Evolutionary conservation across 1,140 invertebrate genomes (phyloP), one percentile per base, ranked within the genome.

Genomic region (Neotoxoptera formosana): DNA sequence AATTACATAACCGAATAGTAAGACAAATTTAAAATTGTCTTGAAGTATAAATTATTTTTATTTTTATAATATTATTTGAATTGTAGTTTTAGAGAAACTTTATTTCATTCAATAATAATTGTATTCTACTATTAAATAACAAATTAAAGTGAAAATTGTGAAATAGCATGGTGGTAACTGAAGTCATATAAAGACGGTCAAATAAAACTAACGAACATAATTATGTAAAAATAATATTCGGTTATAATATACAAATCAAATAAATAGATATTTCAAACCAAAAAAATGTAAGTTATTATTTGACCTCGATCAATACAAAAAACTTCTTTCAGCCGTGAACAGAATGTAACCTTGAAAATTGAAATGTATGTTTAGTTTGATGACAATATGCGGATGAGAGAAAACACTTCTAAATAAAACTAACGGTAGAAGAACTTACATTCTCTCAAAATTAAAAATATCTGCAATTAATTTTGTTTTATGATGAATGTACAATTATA

Each of bases 201-300:
- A 76, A 76, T 76, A 76, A 76, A 76, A 76, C 30, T n/a, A 76
- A n/a, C 30, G 30, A 17, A 76, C 6, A 76, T 14, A n/a, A 76
- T 76, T 76, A 34, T n/a, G 60, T n/a, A 76, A 76, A 76, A 76
- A 76, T 67, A 67, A 76, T 76, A n/a, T 76, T 76, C 60, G 6
- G n/a, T 76, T n/a, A 76, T 76, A n/a, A n/a, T n/a, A 76, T 76
- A n/a, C 11, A n/a, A 76, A 76, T n/a, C 60, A 17, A 76, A 76
- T 76, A 76, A 76, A 76, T 76, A 76, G 60, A 1, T 76, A 76
- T 76, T 76, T n/a, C 4, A n/a, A n/a, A 34, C 14, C 60, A 76
- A 76, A 76, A 76, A 76, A 76, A 76, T n/a, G 3, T 67, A 67
- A 67, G 60, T 76, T 76, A 76, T 76, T 76, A 83, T 83, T 36